These are phyloP conservation scores for Cerceris ruficornis DNA, from an alignment of 2,888 invertebrate genomes.

Conservation along the genomic window DNA sequence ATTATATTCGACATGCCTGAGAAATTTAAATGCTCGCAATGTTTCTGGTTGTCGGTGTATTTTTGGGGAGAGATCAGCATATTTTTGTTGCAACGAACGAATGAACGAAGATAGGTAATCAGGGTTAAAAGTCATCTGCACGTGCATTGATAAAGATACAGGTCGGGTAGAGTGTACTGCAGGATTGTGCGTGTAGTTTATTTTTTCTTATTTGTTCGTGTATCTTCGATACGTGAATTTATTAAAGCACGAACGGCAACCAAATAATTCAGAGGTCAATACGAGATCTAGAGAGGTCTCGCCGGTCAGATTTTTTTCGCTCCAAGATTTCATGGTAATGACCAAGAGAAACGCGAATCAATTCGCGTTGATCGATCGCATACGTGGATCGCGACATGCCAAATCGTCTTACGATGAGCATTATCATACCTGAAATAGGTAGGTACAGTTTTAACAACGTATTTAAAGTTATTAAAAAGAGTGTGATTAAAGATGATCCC, in stretches of 20 bases:
- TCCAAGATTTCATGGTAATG: not conserved
- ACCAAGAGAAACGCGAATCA: not conserved
- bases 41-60: slow-evolving; percentile 1
- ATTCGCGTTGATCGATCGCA: not conserved
- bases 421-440: too few relatives aligned
- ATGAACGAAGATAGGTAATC: slow-evolving; percentile 31
- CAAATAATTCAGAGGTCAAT: slow-evolving; percentile 30
- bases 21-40: too few relatives aligned
- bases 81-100: slow-evolving; percentile 33
- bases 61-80: slow-evolving; percentile 3
- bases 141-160: slow-evolving; percentile 34
- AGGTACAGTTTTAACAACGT: too few relatives aligned
- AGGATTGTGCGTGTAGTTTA: slow-evolving; percentile 15
- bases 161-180: slow-evolving; percentile 3
- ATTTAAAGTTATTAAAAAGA: too few relatives aligned
- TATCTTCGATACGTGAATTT: not conserved
- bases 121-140: slow-evolving; percentile 19
- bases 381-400: not conserved
- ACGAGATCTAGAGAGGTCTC: slow-evolving; percentile 24
- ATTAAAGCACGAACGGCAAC: slow-evolving; percentile 11
- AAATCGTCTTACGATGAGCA: not conserved
- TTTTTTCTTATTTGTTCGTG: slow-evolving; percentile 4
- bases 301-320: not conserved
- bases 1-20: too few relatives aligned
- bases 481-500: too few relatives aligned